Conservation (phyloP, 1,140 invertebrate genomes). For the Paramacrobiotus metropolitanus region DNA sequence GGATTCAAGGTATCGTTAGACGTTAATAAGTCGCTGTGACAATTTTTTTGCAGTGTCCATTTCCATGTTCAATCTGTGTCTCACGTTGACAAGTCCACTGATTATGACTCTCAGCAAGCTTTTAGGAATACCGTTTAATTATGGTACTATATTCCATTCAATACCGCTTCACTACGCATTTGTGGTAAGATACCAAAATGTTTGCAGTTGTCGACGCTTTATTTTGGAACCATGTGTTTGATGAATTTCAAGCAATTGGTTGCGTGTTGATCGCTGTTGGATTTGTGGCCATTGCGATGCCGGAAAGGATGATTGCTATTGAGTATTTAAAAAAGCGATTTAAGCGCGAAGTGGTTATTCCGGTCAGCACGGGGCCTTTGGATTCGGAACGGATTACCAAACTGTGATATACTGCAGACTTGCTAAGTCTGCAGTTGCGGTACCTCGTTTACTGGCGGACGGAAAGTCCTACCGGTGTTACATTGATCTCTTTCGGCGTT, state of each 20-base stretch:
- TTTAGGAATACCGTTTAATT: not conserved
- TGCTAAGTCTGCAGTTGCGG: no score
- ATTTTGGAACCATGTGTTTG: not conserved
- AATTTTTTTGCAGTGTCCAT: not conserved
- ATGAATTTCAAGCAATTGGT: not conserved
- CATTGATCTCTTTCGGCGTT: no score
- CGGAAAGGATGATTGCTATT: not conserved
- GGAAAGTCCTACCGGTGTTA: no score
- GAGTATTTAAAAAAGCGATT: not conserved
- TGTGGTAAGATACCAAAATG: no score
- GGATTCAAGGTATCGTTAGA: no score
- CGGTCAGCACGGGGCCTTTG: no score
- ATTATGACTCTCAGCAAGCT: not conserved
- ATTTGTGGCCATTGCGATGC: not conserved
- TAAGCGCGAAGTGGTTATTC: no score
- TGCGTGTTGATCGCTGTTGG: not conserved
- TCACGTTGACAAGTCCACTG: not conserved
- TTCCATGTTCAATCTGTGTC: slow-evolving; percentile 2
- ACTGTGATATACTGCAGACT: no score
- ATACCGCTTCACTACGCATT: not conserved
- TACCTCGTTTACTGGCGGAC: no score
- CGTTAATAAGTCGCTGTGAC: not conserved
- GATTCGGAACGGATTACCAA: no score
- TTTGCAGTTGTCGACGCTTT: not conserved
- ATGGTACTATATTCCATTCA: not conserved